phyloP scores from a whole-genome alignment of 2,113 vertebrate genomes.

The Chinchilla lanigera region DNA sequence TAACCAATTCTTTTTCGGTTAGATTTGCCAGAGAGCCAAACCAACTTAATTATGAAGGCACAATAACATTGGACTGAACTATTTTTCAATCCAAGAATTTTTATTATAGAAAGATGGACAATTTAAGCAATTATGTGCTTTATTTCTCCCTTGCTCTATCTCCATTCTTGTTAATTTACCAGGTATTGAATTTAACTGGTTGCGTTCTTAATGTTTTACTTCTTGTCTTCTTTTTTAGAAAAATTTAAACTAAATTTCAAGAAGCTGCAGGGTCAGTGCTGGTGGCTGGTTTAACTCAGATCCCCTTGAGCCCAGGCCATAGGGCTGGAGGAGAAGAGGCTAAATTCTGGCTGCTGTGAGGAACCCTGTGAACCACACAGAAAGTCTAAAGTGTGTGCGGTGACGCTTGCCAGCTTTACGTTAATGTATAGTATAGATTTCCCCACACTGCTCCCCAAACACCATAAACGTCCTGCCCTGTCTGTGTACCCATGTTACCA shows the following conservation, averaged over 20 bases:
- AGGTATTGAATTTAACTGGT: conserved; percentile 42
- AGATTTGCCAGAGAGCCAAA: conserved; percentile 50
- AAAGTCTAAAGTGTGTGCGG: not conserved
- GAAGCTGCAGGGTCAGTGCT: conserved; percentile 16
- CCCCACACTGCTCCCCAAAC: not conserved
- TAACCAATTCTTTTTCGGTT: conserved; percentile 48
- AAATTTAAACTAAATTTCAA: conserved; percentile 50
- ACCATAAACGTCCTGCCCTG: not conserved
- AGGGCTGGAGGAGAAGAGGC: not conserved
- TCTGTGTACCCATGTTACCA: not conserved
- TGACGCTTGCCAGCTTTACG: too few relatives aligned
- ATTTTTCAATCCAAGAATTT: conserved; percentile 60
- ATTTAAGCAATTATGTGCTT: conserved; percentile 63
- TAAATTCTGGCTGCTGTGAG: not conserved
- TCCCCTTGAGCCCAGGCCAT: not conserved
- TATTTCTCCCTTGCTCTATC: conserved; percentile 54
- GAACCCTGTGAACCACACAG: not conserved
- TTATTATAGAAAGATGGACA: conserved; percentile 55
- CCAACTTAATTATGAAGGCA: conserved; percentile 66
- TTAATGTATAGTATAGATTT: not conserved
- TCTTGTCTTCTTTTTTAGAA: conserved; percentile 54
- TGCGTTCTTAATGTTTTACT: conserved; percentile 49
- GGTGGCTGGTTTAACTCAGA: not conserved
- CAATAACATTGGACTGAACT: conserved; percentile 49
- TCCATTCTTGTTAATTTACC: conserved; percentile 48